phyloP scores from a whole-genome alignment of 2,113 vertebrate species.

The Eubucco bourcierii region DNA sequence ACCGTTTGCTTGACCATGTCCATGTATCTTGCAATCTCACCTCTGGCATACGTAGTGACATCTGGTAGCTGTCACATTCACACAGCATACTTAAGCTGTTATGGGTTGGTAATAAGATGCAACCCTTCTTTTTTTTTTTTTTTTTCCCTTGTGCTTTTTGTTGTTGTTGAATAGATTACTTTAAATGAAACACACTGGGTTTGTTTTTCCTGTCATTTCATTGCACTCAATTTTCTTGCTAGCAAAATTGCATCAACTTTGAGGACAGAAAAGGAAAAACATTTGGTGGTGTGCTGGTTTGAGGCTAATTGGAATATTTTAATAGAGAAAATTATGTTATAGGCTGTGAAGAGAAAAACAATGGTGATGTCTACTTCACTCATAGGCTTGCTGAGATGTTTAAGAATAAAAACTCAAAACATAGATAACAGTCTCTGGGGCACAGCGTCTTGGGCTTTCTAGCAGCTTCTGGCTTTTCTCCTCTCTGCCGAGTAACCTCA shows the following conservation, averaged over 20 bases:
- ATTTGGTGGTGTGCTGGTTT: background rate
- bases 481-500: no score
- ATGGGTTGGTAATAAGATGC: no score
- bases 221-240: background rate
- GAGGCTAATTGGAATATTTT: no score
- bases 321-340: no score
- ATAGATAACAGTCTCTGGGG: no score
- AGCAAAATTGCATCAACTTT: background rate
- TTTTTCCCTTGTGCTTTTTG: background rate
- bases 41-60: accelerated
- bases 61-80: background rate
- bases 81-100: accelerated
- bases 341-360: no score
- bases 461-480: no score
- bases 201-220: background rate
- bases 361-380: no score
- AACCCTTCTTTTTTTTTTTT: background rate
- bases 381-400: no score
- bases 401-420: no score
- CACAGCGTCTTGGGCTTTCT: no score
- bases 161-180: background rate
- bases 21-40: background rate
- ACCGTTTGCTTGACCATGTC: background rate
- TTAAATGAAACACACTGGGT: background rate
- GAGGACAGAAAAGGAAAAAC: background rate